These are phyloP conservation scores for Pomatorhinus ruficollis DNA, from an alignment of 2,113 vertebrate genomes.

Conservation along the genomic window DNA sequence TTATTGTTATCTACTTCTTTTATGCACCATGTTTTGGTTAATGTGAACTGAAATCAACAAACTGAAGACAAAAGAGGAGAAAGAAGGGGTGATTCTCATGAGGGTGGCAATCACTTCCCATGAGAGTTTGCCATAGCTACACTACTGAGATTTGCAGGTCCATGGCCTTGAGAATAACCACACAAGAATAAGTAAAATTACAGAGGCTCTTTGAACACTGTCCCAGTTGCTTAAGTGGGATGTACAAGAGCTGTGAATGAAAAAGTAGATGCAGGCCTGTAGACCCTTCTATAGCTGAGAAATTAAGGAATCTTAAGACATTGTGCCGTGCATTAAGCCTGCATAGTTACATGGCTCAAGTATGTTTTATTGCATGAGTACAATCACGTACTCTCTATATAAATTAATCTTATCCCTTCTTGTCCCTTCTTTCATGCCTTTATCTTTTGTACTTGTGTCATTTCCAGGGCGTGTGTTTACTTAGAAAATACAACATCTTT, in stretches of 20 bases:
- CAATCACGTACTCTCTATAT: not conserved
- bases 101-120: accelerated
- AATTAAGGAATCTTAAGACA: not conserved
- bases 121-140: not conserved
- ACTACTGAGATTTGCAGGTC: not conserved
- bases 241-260: not conserved
- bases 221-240: not conserved
- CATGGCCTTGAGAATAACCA: not conserved
- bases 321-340: not conserved
- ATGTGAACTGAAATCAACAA: not conserved
- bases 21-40: not conserved
- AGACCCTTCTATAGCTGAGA: not conserved
- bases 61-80: not conserved
- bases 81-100: not conserved
- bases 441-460: not conserved
- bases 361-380: not conserved
- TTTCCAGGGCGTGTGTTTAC: not conserved
- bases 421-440: accelerated
- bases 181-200: not conserved
- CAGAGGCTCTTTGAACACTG: not conserved
- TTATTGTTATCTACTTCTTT: not conserved
- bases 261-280: not conserved
- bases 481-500: not conserved
- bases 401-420: not conserved
- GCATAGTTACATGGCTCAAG: not conserved